Evolutionary conservation across 2,113 vertebrate species (phyloP).

Genomic region (Anoplopoma fimbria): DNA sequence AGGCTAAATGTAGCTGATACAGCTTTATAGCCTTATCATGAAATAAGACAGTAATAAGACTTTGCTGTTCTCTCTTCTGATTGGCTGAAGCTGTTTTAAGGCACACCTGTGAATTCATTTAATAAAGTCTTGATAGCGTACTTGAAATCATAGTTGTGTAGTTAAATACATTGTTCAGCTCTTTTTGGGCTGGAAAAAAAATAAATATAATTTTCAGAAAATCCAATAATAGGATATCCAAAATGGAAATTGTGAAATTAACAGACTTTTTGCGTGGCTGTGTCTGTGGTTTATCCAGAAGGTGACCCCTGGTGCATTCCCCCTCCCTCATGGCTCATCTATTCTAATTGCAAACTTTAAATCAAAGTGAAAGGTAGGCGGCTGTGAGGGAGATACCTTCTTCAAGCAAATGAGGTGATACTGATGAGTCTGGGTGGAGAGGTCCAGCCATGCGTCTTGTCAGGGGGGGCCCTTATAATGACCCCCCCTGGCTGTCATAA

Average conservation of each 20-base stretch:
- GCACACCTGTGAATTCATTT: slow-evolving; percentile 67
- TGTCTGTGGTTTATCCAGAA: neutral
- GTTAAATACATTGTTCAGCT: too few species aligned
- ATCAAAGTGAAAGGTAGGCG: neutral
- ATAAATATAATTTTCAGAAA: too few species aligned
- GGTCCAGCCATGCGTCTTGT: neutral
- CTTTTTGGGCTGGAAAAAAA: neutral
- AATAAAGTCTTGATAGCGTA: slow-evolving; percentile 3
- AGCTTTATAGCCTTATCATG: slow-evolving; percentile 53
- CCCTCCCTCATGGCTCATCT: neutral
- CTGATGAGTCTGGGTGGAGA: neutral
- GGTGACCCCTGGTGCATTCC: neutral
- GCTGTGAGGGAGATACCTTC: neutral
- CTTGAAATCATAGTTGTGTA: neutral
- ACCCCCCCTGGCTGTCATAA: neutral
- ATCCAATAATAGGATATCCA: too few species aligned
- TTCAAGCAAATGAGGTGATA: neutral
- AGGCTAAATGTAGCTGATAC: slow-evolving; percentile 57
- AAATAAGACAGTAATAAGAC: slow-evolving; percentile 13
- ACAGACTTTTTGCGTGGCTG: neutral
- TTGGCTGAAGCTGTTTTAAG: slow-evolving; percentile 66
- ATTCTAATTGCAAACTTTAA: slow-evolving; percentile 1
- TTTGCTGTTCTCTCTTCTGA: slow-evolving; percentile 50
- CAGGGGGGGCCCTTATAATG: neutral
- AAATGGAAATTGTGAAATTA: neutral